Evolutionary conservation across 2,888 invertebrate species (phyloP), one percentile per base, ranked within the genome.

Genomic region (Zhuqinia jingwanae): DNA sequence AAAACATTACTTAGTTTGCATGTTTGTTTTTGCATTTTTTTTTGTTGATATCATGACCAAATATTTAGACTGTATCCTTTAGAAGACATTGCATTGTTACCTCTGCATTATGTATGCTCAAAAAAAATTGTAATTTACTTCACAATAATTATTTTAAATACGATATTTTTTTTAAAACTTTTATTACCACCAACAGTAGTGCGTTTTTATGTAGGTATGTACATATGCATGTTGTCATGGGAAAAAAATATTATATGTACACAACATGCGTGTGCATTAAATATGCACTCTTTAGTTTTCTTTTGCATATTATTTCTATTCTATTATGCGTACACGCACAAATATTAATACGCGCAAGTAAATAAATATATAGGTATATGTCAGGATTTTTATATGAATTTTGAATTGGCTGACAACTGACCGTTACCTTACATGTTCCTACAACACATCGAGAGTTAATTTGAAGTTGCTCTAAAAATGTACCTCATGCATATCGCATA

Each of bases 361-460:
- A 50, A n/a, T n/a, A n/a, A n/a, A n/a, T n/a, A n/a, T n/a, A n/a
- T n/a, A n/a, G n/a, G n/a, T n/a, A 36, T 6, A 36, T 8, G 36
- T 36, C 5, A 3, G 36, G 8, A 36, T 36, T 36, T 8, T 1
- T n/a, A 56, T 27, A 56, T 56, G 36, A 27, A 11, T 27, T 77
- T 56, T 42, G 17, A 77, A 78, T 47, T 70, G 6, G 42, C 56
- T 70, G 70, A 81, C 65, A 81, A 81, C 70, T 81, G 80, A 81
- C 80, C 80, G 58, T 81, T 70, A 81, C 56, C 0, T 56, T 60
- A 27, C 20, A 70, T n/a, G n/a, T 70, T 70, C 47, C 65, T 65
- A 42, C 45, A 45, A 70, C 42, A 20, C 45, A 20, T 70, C 68
- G 42, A 47, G 45, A 47, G 42, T 42, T 45, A 45, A 70, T 65